These are phyloP conservation scores for Urocolius indicus DNA, from an alignment of 2,113 vertebrate species.

Conservation along the genomic window DNA sequence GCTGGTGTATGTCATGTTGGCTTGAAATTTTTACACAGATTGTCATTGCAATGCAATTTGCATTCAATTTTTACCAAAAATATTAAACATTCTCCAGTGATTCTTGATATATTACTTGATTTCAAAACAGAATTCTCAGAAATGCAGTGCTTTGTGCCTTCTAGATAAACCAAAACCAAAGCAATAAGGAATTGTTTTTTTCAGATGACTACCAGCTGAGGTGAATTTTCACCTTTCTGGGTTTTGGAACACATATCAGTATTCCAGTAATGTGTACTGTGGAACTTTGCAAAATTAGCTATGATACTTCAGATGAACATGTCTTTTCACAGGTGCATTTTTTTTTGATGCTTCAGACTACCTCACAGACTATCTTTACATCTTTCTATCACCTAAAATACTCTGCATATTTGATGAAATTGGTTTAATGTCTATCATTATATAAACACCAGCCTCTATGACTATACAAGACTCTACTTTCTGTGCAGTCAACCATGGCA, in stretches of 20 bases:
- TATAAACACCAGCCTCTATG: background rate
- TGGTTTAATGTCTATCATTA: background rate
- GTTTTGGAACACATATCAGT: background rate
- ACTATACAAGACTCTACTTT: background rate
- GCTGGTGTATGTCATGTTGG: background rate
- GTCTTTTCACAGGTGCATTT: background rate
- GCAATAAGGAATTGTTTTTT: background rate
- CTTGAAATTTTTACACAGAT: background rate
- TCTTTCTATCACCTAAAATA: background rate
- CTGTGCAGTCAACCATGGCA: background rate
- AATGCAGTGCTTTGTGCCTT: background rate
- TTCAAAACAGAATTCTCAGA: slow-evolving; percentile 3
- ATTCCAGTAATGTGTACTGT: background rate
- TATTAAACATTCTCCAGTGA: background rate
- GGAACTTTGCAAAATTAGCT: background rate
- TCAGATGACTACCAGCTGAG: background rate
- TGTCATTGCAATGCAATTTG: background rate
- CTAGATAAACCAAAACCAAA: background rate
- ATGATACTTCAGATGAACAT: background rate
- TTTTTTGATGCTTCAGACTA: background rate
- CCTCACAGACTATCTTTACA: background rate
- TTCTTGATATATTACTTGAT: background rate
- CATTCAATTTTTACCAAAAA: background rate
- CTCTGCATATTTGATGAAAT: background rate
- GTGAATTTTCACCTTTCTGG: background rate